These are phyloP conservation scores for Grus americana DNA, from an alignment of 2,113 vertebrate species.

Conservation along the genomic window DNA sequence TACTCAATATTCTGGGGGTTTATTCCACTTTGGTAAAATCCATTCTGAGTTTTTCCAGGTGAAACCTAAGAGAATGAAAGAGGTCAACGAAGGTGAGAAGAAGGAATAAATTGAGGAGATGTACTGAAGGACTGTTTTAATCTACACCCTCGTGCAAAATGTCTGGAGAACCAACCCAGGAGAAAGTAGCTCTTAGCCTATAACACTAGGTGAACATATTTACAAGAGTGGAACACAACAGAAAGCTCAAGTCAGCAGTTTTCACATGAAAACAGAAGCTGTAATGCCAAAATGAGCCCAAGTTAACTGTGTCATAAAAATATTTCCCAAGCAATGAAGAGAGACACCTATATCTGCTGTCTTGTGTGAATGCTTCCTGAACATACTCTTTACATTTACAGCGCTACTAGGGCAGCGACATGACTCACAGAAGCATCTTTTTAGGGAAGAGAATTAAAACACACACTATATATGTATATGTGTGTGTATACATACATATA, in stretches of 20 bases:
- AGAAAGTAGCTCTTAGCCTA: background rate
- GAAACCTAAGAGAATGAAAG: background rate
- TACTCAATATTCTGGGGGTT: background rate
- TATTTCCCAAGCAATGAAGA: background rate
- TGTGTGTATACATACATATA: too few species aligned
- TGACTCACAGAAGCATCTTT: background rate
- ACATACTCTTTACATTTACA: background rate
- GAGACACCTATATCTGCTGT: background rate
- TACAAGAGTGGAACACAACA: background rate
- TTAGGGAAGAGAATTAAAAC: background rate
- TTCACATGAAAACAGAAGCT: background rate
- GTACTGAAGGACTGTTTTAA: background rate
- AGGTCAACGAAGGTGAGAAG: background rate
- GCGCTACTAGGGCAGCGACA: background rate
- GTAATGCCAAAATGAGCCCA: background rate
- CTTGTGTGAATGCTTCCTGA: background rate
- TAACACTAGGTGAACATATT: background rate
- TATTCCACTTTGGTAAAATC: background rate
- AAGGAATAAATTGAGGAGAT: background rate
- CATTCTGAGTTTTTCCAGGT: background rate
- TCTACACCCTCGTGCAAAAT: background rate
- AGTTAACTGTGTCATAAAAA: background rate
- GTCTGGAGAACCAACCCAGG: background rate
- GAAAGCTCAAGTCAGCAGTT: background rate
- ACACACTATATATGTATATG: too few species aligned